These are phyloP conservation scores for Remorina albescens DNA, from an alignment of 2,797 vertebrate species.

Conservation along the genomic window DNA sequence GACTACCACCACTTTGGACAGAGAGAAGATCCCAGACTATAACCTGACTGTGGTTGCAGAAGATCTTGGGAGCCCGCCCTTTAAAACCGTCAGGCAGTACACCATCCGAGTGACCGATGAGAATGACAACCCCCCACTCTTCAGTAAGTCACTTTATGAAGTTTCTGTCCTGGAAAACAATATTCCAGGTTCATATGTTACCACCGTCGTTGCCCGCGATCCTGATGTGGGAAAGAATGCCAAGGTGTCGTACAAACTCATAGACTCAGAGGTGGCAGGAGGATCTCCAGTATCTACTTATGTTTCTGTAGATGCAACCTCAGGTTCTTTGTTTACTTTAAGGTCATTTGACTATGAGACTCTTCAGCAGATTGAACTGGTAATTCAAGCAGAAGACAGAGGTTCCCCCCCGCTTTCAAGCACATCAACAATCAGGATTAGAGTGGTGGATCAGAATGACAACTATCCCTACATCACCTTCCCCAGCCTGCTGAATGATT, in stretches of 20 bases:
- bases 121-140: constrained; percentile 86
- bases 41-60: constrained; percentile 85
- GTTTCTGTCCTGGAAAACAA: constrained; percentile 87
- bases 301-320: constrained; percentile 74
- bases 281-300: constrained; percentile 78
- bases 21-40: constrained; percentile 85
- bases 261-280: constrained; percentile 75
- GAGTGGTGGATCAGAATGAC: constrained; percentile 83
- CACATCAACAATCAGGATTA: constrained; percentile 69
- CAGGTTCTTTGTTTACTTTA: constrained; percentile 76
- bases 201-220: constrained; percentile 83
- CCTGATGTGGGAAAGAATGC: constrained; percentile 73
- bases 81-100: constrained; percentile 84
- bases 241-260: constrained; percentile 80
- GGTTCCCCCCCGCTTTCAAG: constrained; percentile 72
- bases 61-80: constrained; percentile 82
- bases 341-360: constrained; percentile 80
- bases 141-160: constrained; percentile 83
- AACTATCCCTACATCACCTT: constrained; percentile 79
- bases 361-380: constrained; percentile 74
- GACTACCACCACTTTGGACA: constrained; percentile 80
- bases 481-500: constrained; percentile 74
- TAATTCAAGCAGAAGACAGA: constrained; percentile 76
- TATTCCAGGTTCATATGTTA: constrained; percentile 84
- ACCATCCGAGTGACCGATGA: constrained; percentile 85